phyloP scores from a whole-genome alignment of 2,888 invertebrate species.

The Penaeus monodon region DNA sequence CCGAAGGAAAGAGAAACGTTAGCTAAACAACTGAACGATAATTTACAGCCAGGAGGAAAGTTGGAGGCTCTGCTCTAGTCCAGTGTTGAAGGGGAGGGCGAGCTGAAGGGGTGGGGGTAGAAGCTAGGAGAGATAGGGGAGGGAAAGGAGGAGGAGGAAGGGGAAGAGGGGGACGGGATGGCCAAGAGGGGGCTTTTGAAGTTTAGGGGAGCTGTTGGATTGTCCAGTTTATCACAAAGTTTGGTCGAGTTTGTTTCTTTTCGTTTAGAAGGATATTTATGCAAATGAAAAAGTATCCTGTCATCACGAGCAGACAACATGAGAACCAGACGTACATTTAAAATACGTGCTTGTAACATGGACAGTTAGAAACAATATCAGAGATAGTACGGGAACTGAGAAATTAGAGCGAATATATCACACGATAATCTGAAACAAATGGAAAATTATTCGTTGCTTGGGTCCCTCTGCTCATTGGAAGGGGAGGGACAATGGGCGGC shows the following conservation, averaged over 20 bases:
- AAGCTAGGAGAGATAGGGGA: constrained; percentile 20
- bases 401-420: constrained; percentile 37
- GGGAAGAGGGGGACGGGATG: constrained; percentile 25
- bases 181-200: constrained; percentile 63
- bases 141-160: constrained; percentile 30
- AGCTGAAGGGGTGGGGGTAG: constrained; percentile 28
- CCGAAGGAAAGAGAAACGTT: constrained; percentile 54
- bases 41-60: constrained; percentile 59
- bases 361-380: background rate
- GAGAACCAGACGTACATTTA: too few species aligned
- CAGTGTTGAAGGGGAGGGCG: constrained; percentile 55
- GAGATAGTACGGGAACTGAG: background rate
- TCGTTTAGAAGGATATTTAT: constrained; percentile 58
- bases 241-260: constrained; percentile 60
- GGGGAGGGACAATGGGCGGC: constrained; percentile 58
- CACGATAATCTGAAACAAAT: constrained; percentile 47
- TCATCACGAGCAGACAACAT: too few species aligned
- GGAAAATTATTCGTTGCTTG: constrained; percentile 57
- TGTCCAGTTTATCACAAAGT: constrained; percentile 64
- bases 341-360: too few species aligned
- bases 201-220: constrained; percentile 63
- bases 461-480: constrained; percentile 54
- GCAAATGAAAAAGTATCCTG: constrained; percentile 26
- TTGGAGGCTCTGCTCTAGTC: constrained; percentile 59
- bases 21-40: constrained; percentile 59